Percentiles rank a stretch among this genome's conserved stretches.
Evolutionary conservation across 2,797 vertebrate genomes (phyloP).

Genomic region (Oryzias sinensis): DNA sequence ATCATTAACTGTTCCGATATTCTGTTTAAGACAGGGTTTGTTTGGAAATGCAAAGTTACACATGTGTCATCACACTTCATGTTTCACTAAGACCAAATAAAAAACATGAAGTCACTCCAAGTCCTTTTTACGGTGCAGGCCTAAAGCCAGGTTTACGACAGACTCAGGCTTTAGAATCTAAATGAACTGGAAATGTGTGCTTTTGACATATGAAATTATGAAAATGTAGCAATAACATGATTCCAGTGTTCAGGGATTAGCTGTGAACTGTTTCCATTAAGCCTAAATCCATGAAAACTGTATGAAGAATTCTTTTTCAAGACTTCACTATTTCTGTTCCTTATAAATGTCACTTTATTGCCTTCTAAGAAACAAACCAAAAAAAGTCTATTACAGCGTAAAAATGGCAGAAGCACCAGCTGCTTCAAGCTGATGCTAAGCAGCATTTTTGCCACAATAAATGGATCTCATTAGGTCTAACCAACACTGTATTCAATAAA

Average conservation of each 20-base stretch:
- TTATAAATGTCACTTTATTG: not conserved
- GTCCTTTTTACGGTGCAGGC: not conserved
- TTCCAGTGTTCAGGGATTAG: not conserved
- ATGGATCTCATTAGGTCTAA: not conserved
- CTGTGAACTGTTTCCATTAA: not conserved
- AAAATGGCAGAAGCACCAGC: not conserved
- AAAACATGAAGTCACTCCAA: not conserved
- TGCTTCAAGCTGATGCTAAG: not conserved
- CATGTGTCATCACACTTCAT: not conserved
- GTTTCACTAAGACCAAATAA: not conserved
- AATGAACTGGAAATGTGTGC: not conserved
- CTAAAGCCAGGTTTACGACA: not conserved
- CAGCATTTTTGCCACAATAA: not conserved
- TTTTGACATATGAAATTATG: too few species aligned
- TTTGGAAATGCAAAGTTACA: not conserved
- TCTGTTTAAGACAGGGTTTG: not conserved
- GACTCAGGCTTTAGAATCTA: not conserved
- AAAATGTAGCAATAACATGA: not conserved
- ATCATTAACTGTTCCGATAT: not conserved
- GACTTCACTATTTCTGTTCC: not conserved
- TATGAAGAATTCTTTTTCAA: not conserved
- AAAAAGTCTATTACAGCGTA: not conserved
- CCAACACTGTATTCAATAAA: too few species aligned
- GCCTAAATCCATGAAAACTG: constrained; percentile 1
- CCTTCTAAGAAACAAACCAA: not conserved